Evolutionary conservation across 2,113 vertebrate genomes (phyloP).

Genomic region (Nicator chloris): DNA sequence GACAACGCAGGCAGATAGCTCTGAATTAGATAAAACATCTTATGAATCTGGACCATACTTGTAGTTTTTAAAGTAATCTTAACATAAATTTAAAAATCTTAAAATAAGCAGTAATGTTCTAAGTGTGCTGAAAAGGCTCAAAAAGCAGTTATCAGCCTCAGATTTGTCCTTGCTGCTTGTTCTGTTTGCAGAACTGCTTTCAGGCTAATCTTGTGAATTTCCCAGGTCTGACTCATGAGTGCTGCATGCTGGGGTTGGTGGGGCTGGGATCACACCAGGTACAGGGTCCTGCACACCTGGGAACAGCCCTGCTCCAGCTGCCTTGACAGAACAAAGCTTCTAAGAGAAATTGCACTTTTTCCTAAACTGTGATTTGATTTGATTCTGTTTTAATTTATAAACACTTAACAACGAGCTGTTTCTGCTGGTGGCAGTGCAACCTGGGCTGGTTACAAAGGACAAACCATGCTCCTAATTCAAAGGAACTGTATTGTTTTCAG

Average conservation of each 20-base stretch:
- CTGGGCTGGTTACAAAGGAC: not conserved
- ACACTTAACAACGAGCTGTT: not conserved
- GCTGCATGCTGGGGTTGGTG: not conserved
- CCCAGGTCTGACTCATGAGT: not conserved
- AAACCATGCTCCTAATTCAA: not conserved
- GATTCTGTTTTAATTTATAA: not conserved
- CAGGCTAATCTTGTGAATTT: not conserved
- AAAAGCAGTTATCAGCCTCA: not conserved
- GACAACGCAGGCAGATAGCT: not conserved
- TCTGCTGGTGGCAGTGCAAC: not conserved
- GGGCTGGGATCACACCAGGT: not conserved
- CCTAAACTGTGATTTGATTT: not conserved
- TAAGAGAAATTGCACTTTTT: not conserved
- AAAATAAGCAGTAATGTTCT: not conserved
- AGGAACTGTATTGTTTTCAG: not conserved
- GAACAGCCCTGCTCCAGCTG: not conserved
- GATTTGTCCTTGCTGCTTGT: not conserved
- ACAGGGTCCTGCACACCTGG: not conserved
- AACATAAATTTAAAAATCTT: slow-evolving; percentile 29
- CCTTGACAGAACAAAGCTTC: not conserved
- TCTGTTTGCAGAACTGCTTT: not conserved
- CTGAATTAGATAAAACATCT: not conserved
- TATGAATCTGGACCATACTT: not conserved
- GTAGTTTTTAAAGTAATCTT: slow-evolving; percentile 1
- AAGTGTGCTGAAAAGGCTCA: not conserved